Evolutionary conservation across 1,140 invertebrate species (phyloP).

Genomic region (Lepidurus packardi): DNA sequence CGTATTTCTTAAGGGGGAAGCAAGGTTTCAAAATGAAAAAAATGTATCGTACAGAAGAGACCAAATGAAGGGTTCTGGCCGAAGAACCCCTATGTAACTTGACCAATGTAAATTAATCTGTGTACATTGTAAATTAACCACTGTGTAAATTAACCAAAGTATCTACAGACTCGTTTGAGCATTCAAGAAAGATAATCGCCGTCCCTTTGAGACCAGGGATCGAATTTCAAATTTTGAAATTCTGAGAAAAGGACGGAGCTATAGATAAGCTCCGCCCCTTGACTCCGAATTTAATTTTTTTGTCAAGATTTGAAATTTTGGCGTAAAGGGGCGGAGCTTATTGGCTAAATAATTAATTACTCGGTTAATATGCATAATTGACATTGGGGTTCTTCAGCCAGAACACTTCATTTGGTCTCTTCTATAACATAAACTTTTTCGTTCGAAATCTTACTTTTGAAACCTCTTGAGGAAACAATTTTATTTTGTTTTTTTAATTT

Average conservation of each 20-base stretch:
- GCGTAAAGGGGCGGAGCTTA: too few species aligned
- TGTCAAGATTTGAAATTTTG: not conserved
- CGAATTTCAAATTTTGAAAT: not conserved
- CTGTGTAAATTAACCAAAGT: conserved; percentile 38
- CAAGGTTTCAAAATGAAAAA: conserved; percentile 41
- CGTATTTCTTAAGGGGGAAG: conserved; percentile 58
- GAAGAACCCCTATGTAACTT: not conserved
- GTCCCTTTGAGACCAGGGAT: not conserved
- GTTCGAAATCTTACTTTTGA: too few species aligned
- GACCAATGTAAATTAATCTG: not conserved
- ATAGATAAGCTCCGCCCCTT: not conserved
- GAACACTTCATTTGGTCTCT: too few species aligned
- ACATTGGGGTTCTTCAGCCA: too few species aligned
- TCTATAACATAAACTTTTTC: too few species aligned
- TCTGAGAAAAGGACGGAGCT: not conserved
- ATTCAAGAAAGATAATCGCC: too few species aligned
- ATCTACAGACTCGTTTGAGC: too few species aligned
- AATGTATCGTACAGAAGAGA: too few species aligned
- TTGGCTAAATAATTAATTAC: too few species aligned
- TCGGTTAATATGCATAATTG: too few species aligned
- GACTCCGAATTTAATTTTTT: not conserved
- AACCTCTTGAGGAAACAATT: not conserved
- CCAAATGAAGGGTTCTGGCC: too few species aligned
- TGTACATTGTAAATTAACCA: conserved; percentile 39
- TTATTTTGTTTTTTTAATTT: too few species aligned